Percentiles rank a stretch among this genome's conserved stretches.
Conservation (phyloP, 37 sponge, comb jelly and placozoan genomes). For the Agelas oroides region DNA sequence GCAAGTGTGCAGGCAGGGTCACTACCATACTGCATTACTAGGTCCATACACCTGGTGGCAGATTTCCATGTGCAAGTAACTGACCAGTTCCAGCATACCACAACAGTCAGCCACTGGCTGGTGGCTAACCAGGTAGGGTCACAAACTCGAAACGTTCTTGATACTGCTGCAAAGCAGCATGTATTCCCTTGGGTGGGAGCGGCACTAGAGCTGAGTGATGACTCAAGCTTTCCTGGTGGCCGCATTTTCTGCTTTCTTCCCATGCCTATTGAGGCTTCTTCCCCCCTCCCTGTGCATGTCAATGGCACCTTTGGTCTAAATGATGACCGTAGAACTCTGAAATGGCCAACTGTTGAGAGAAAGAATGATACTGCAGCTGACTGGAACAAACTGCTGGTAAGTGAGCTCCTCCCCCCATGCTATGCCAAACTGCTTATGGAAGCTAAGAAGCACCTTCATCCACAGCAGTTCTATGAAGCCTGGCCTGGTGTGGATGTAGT, state of each 20-base stretch:
- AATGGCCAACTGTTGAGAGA: conserved; percentile 65
- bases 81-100: not conserved
- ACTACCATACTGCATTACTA: not conserved
- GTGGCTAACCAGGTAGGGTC: conserved; percentile 45
- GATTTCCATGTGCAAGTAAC: conserved; percentile 17
- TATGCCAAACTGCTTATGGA: conserved; percentile 42
- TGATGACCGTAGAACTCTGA: conserved; percentile 64
- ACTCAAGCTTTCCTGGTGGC: conserved; percentile 7
- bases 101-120: conserved; percentile 26
- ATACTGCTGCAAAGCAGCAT: not conserved
- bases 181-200: conserved; percentile 65
- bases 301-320: conserved; percentile 76
- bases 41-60: not conserved
- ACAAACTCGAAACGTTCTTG: not conserved
- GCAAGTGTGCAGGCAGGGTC: not conserved
- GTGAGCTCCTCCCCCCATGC: conserved; percentile 47
- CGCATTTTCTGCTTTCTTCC: conserved; percentile 79
- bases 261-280: conserved; percentile 49
- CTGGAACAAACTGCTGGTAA: conserved; percentile 62
- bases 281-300: conserved; percentile 59
- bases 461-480: conserved; percentile 16
- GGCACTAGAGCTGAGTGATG: conserved; percentile 8
- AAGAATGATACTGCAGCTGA: conserved; percentile 45
- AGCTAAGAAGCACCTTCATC: conserved; percentile 4
- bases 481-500: conserved; percentile 45